Evolutionary conservation across 2,797 vertebrate species (phyloP).

Genomic region (Pitangus sulphuratus): DNA sequence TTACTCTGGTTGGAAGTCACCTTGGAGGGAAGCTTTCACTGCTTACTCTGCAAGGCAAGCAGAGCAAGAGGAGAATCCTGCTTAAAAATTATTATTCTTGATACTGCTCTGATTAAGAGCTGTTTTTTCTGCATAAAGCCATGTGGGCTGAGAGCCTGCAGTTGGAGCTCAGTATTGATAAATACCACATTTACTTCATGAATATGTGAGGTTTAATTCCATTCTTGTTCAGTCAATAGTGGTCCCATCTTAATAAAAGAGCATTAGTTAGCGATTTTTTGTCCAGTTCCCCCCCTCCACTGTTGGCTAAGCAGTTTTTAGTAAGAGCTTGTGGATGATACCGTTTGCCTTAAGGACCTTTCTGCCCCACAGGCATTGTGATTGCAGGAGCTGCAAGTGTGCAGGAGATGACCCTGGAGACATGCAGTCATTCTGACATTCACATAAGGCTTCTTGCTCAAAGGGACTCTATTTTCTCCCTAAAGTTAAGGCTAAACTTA

Average conservation of each 20-base stretch:
- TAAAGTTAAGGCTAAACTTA: not conserved
- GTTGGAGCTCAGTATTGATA: not conserved
- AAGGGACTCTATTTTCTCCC: not conserved
- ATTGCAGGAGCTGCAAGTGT: not conserved
- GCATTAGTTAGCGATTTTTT: not conserved
- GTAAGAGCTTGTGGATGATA: not conserved
- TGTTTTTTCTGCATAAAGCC: not conserved
- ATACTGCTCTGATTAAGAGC: not conserved
- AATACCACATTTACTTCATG: not conserved
- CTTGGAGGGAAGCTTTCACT: constrained; percentile 21
- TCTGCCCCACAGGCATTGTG: not conserved
- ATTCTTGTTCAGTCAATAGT: not conserved
- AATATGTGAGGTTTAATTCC: not conserved
- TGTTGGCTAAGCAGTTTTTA: not conserved
- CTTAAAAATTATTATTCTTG: not conserved
- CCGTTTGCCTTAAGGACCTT: not conserved
- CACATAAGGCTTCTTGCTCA: not conserved
- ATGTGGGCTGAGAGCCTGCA: not conserved
- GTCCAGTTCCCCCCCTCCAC: not conserved
- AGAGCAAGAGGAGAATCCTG: constrained; percentile 2
- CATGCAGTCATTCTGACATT: not conserved
- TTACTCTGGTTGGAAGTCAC: constrained; percentile 13
- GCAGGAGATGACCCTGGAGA: not conserved
- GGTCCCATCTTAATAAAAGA: not conserved
- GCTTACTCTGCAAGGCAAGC: not conserved